Base-by-base conservation (phyloP, 1,140 invertebrate genomes). In the Hycleus cichorii region DNA sequence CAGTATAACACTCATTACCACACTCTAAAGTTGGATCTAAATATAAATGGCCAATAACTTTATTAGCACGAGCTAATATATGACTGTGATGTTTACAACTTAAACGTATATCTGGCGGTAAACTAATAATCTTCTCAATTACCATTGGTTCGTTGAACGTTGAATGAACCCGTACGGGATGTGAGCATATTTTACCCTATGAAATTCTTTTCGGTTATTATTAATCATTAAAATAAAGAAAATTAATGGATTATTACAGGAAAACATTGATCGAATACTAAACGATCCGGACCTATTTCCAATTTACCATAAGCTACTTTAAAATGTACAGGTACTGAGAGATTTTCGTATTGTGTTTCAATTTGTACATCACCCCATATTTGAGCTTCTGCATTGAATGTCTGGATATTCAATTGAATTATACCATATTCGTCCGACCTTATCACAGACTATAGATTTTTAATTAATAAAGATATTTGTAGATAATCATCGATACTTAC, bases 261-360 rank as follows among this genome's bases (percentile, higher is more conserved):
- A 81, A 91, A 93, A 63, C 87, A 88, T 73, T 90, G 83, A 57
- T 86, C 81, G 72, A 93, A 90, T 45, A 84, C 75, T 10, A 93
- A 70, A 61, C 81, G 79, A 62, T 85, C 81, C 32, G 84, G 78
- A 24, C 81, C 77, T 42, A 86, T 78, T 54, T 78, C 74, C 49
- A 83, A 64, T 63, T 78, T 79, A 32, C 84, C 84, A 44, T 81
- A 74, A 0, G 82, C 79, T 5, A 85, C 78, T 63, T 77, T 75
- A 72, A 86, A 84, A 50, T 80, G 76, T 10, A 87, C 79, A 1
- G 81, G 79, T 26, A 86, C 75, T 2, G 75, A 79, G 9, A 88
- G 73, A 58, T 80, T 76, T 67, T 93, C 87, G 72, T 83, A 89
- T 26, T 84, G 80, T 12, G 89, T 91, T 63, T 81, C 79, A n/a